Evolutionary conservation across 2,888 invertebrate genomes (phyloP).

Genomic region (Chrysolina americana): DNA sequence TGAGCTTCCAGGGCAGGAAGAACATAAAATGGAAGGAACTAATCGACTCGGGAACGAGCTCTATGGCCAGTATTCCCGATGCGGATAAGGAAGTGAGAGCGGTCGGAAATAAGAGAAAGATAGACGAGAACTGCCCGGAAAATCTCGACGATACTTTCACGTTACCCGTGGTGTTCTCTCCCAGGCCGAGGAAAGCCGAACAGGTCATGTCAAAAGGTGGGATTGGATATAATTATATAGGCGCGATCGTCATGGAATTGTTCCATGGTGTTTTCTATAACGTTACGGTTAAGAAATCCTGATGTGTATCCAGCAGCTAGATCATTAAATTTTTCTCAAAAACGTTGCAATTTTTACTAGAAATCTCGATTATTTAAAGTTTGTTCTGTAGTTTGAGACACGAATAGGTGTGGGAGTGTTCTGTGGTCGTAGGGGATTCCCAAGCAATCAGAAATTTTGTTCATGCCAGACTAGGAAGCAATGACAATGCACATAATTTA

Average conservation of each 20-base stretch:
- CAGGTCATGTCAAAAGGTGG: conserved; percentile 64
- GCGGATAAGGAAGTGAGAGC: conserved; percentile 39
- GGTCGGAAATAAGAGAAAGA: conserved; percentile 33
- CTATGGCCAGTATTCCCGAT: conserved; percentile 44
- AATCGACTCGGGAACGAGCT: conserved; percentile 57
- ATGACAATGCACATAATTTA: neutral
- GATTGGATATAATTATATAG: conserved; percentile 59
- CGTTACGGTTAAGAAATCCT: conserved; percentile 40
- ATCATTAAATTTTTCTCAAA: conserved; percentile 33
- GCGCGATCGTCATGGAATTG: conserved; percentile 58
- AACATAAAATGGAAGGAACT: conserved; percentile 75
- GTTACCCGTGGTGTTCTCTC: conserved; percentile 30
- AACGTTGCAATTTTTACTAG: conserved; percentile 10
- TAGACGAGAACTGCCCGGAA: conserved; percentile 8
- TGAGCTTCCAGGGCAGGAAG: conserved; percentile 74
- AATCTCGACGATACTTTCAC: conserved; percentile 55
- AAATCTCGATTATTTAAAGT: neutral
- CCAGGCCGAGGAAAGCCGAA: conserved; percentile 43
- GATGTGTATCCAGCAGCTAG: conserved; percentile 31
- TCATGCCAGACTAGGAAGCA: conserved; percentile 5
- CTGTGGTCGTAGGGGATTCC: neutral
- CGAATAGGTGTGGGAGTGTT: no score
- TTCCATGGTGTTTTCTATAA: conserved; percentile 52
- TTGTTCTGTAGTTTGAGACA: neutral
- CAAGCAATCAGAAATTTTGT: neutral